Conservation (phyloP, 2,113 vertebrate species). For the Tupaia chinensis region DNA sequence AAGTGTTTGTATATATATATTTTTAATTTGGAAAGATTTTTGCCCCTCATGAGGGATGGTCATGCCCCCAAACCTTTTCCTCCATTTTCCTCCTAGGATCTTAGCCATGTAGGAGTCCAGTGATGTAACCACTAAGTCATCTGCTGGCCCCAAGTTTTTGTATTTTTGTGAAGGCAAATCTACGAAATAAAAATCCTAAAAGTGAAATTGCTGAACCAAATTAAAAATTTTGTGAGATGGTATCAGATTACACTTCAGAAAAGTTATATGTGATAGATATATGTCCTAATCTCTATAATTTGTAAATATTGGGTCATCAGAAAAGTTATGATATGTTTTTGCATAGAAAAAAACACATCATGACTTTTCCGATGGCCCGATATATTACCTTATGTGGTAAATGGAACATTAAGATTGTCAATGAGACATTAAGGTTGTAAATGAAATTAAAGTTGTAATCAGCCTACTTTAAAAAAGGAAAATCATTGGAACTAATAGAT, state of each 20-base stretch:
- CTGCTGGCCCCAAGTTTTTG: no score
- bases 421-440: neutral
- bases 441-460: conserved; percentile 3
- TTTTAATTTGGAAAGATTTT: no score
- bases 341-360: no score
- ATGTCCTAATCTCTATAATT: neutral
- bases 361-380: no score
- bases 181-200: neutral
- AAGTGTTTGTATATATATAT: neutral
- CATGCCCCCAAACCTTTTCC: no score
- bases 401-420: neutral
- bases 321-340: no score
- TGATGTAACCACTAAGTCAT: no score
- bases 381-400: conserved; percentile 12
- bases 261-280: neutral
- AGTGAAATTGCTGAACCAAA: conserved; percentile 11
- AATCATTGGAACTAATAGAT: neutral
- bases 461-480: neutral
- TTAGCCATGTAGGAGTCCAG: no score
- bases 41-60: no score
- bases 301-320: neutral
- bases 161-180: neutral
- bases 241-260: neutral
- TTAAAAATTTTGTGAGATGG: conserved; percentile 28
- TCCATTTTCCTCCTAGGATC: no score